Base-by-base conservation (phyloP, 1,140 invertebrate species). In the Bombus breviceps region DNA sequence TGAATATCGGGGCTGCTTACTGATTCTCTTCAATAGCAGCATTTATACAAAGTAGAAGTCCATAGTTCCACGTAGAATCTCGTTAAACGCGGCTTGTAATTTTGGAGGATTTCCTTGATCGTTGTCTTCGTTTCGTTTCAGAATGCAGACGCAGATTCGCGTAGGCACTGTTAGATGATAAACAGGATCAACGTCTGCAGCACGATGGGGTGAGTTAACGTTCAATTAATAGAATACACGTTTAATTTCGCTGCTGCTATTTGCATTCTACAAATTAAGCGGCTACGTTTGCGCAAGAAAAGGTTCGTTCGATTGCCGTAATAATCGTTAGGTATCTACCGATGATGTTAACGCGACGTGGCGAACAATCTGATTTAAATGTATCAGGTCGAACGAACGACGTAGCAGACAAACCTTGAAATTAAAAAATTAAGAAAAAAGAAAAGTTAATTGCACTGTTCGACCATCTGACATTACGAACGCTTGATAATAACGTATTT, bases 1-100 rank as follows among this genome's bases (percentile, higher is more conserved):
- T 69, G 82, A 75, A 72, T 64, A 82, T 32, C 41, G 64, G 25
- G 34, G 57, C 57, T 66, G 78, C 28, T 37, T 15, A 9, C 10
- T 4, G 71, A 74, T 74, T 10, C 18, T 47, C 15, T n/a, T 90
- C 75, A 89, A 90, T 89, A 84, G 86, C 59, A 59, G 85, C 86
- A 83, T 92, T 93, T 92, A 91, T 93, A 94, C 93, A 93, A 93
- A 93, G 92, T 93, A 89, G 81, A 87, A 84, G 75, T 74, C 69
- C 83, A n/a, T 68, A 18, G 62, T 25, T 43, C n/a, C 37, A 86
- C 28, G 5, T 64, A 59, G 4, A 57, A 32, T 43, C 15, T 18
- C 0, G 43, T 69, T 15, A 18, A 43, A 25, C n/a, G 25, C 5
- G 13, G 12, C 22, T 13, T 2, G 3, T 4, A n/a, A 12, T 47